Base-by-base conservation (phyloP, 2,888 invertebrate genomes). In the Sericinus montela region DNA sequence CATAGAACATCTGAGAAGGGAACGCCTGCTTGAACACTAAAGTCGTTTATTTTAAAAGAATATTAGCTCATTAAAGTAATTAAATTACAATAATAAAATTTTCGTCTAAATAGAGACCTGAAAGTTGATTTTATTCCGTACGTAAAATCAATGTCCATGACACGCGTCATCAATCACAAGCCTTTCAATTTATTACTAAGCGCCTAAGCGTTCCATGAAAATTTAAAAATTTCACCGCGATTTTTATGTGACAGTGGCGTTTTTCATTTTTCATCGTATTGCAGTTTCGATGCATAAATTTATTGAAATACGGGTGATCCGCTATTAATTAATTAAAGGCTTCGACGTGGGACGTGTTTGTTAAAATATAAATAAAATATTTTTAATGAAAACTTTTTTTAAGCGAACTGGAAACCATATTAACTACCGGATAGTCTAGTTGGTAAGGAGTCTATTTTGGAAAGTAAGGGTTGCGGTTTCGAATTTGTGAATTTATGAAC, bases 171-270 rank as follows among this genome's bases (percentile, higher is more conserved):
- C 76, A 76, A 79, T 79, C 76, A 75, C 56, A 49, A 35, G 57
- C 58, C 67, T 68, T 73, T 71, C 75, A 75, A 78, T 79, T 71
- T 75, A 75, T 75, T 67, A 72, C 65, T 65, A 69, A 72, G 72
- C 42, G 48, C 48, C 48, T 42, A 69, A 65, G 63, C 59, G 64
- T 45, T 55, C 41, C 50, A 54, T 54, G 58, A 53, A 55, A 60
- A 59, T 45, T 60, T 25, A 60, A 67, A 56, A 52, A 67, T 70
- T 61, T 53, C 57, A 60, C 42, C 19, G 43, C 7, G 10, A 45
- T 48, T 39, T 48, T 45, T 37, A 35, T 19, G 38, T 16, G 28
- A 41, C 41, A 30, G 11, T 28, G 23, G 8, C 11, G 15, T 38
- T 39, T 48, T 48, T 16, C 32, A 23, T 40, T 40, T 34, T 32